Conservation (phyloP, 2,113 vertebrate genomes). For the Chaenogobius annularis region DNA sequence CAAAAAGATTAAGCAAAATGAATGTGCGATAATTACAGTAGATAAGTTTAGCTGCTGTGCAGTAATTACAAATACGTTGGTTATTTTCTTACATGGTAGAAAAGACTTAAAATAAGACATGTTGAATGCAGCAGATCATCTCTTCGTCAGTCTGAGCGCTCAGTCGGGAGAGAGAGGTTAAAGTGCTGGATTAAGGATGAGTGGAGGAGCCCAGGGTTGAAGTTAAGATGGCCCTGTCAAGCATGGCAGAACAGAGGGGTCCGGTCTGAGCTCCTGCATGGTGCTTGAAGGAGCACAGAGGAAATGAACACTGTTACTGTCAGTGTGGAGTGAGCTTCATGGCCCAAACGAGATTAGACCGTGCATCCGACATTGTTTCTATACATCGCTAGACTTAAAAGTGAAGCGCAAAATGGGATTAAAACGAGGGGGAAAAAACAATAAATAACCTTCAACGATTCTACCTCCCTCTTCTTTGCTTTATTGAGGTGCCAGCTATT, state of each 20-base stretch:
- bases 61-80: not conserved
- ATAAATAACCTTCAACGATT: constrained; percentile 77
- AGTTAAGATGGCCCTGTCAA: constrained; percentile 59
- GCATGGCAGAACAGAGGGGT: constrained; percentile 57
- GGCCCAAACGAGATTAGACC: constrained; percentile 78
- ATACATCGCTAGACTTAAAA: constrained; percentile 81
- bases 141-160: constrained; percentile 33
- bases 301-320: constrained; percentile 78
- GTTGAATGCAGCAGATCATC: constrained; percentile 56
- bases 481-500: constrained; percentile 44
- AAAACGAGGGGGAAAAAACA: constrained; percentile 70
- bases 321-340: constrained; percentile 74
- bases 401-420: constrained; percentile 82
- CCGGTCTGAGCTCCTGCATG: constrained; percentile 59
- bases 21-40: too few species aligned
- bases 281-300: constrained; percentile 53
- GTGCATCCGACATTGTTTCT: constrained; percentile 81
- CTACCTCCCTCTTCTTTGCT: constrained; percentile 36
- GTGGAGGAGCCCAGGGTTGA: constrained; percentile 47
- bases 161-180: constrained; percentile 42
- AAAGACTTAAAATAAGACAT: constrained; percentile 41
- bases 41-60: not conserved
- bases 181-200: constrained; percentile 61
- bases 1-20: too few species aligned
- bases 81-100: not conserved